These are phyloP conservation scores for Cepaea hortensis DNA, from an alignment of 2,888 invertebrate species.

Conservation along the genomic window DNA sequence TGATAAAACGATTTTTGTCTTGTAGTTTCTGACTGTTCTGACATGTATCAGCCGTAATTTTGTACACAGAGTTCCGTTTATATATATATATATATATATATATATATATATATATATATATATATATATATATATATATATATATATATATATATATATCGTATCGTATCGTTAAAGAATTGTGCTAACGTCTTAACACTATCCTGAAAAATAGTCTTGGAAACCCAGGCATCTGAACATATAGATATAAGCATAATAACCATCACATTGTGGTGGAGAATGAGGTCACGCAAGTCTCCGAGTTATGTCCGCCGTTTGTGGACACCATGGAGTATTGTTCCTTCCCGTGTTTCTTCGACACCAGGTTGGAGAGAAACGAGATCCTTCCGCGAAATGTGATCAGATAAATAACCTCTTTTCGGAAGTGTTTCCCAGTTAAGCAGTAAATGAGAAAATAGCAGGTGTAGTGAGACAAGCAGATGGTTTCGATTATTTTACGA, in stretches of 20 bases:
- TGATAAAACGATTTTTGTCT: too few species aligned
- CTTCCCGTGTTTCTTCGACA: conserved; percentile 42
- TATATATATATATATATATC: too few species aligned
- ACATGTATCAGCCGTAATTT: too few species aligned
- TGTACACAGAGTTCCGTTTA: too few species aligned
- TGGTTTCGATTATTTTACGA: conserved; percentile 66
- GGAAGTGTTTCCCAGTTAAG: conserved; percentile 67
- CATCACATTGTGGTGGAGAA: conserved; percentile 53
- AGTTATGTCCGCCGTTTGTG: conserved; percentile 52
- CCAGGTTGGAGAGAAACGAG: conserved; percentile 40
- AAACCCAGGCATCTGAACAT: not conserved
- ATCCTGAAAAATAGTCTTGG: too few species aligned
- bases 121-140: too few species aligned
- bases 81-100: too few species aligned
- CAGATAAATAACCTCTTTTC: conserved; percentile 56
- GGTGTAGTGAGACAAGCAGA: conserved; percentile 72
- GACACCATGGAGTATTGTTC: conserved; percentile 57
- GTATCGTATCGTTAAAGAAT: too few species aligned
- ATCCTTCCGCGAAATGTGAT: conserved; percentile 51
- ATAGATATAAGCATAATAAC: not conserved
- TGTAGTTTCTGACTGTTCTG: too few species aligned
- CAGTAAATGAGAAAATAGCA: conserved; percentile 70
- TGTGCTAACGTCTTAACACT: too few species aligned
- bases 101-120: too few species aligned
- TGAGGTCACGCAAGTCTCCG: conserved; percentile 54